These are phyloP conservation scores for Lithophane leautieri DNA, from an alignment of 2,888 invertebrate species.

Conservation along the genomic window DNA sequence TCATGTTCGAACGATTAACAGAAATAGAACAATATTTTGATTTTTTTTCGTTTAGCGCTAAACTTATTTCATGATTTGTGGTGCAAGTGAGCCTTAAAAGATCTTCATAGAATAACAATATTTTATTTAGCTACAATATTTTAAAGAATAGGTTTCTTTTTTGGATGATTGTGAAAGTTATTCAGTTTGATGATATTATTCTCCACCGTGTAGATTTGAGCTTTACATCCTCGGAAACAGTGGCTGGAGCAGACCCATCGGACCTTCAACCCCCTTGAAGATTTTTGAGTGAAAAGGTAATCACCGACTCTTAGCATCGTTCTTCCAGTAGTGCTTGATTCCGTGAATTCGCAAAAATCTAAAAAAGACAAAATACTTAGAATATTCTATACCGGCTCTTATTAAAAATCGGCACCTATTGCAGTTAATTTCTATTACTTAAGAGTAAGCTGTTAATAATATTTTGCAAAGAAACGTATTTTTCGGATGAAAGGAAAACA, in stretches of 20 bases:
- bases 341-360: conserved; percentile 66
- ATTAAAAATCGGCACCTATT: not conserved
- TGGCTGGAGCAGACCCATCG: conserved; percentile 74
- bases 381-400: not conserved
- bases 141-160: conserved; percentile 36
- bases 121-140: conserved; percentile 8
- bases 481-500: not conserved
- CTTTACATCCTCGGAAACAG: conserved; percentile 68
- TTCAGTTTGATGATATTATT: conserved; percentile 61
- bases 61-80: not conserved
- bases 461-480: not conserved
- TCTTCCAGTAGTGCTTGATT: conserved; percentile 70
- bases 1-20: not conserved
- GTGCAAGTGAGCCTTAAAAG: not conserved
- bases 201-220: conserved; percentile 65
- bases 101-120: not conserved
- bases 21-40: no score
- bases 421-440: not conserved
- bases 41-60: no score
- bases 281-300: conserved; percentile 62
- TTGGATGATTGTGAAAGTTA: conserved; percentile 66
- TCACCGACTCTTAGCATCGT: conserved; percentile 67
- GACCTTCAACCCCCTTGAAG: conserved; percentile 55
- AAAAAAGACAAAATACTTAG: not conserved
- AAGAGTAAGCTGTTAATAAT: not conserved